A percentile compares a stretch with the other conserved stretches of the same genome.
Evolutionary conservation across 2,113 vertebrate genomes (phyloP).

Genomic region (Gracilinanus agilis): DNA sequence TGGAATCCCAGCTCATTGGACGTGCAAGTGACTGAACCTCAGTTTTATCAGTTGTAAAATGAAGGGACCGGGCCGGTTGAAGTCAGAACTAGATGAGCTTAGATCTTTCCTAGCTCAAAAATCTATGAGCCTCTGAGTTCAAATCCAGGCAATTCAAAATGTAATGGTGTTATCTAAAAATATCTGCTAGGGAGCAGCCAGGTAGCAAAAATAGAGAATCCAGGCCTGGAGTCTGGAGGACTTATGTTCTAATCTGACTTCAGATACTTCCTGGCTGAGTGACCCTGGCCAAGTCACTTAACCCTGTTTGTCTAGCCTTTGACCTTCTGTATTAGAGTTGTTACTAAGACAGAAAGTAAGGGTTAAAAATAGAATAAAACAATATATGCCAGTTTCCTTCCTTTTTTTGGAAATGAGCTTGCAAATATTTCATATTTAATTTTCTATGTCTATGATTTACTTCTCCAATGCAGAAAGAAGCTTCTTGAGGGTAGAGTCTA

Average conservation of each 20-base stretch:
- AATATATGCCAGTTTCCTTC: neutral
- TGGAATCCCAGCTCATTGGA: neutral
- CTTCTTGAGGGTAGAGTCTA: neutral
- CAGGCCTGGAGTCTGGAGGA: no score
- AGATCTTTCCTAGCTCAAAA: neutral
- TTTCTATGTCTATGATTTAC: neutral
- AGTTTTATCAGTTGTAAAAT: neutral
- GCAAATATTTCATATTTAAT: neutral
- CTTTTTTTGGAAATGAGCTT: neutral
- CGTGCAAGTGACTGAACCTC: neutral
- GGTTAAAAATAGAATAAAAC: neutral
- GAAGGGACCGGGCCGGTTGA: neutral
- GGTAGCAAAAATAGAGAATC: no score
- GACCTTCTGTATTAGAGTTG: no score
- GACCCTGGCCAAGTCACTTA: no score
- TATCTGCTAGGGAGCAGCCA: neutral
- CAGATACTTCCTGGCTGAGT: no score
- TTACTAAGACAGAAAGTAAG: no score
- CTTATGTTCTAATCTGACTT: no score
- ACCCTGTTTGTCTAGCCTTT: no score
- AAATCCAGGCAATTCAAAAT: neutral
- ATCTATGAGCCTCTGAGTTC: neutral
- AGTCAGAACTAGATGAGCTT: neutral
- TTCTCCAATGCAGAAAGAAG: neutral
- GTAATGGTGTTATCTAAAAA: neutral